Base-by-base conservation (phyloP, 2,113 vertebrate genomes). In the Chaetodon auriga region DNA sequence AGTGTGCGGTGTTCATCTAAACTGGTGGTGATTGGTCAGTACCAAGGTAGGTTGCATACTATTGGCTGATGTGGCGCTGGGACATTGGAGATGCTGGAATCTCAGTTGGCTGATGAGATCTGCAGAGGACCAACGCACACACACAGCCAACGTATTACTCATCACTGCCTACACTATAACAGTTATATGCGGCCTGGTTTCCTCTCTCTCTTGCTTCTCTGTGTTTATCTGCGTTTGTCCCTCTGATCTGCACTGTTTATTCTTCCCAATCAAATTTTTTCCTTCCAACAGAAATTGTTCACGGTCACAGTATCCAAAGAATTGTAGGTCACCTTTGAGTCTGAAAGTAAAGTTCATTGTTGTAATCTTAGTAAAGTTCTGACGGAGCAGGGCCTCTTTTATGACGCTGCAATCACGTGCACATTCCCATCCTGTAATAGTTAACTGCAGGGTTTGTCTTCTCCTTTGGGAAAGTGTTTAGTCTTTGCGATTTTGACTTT, bases 41-140 rank as follows among this genome's bases (percentile, higher is more conserved):
- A 0, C 13, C 48, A 5, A 36, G 11, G 12, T 8, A 9, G 54
- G n/a, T 30, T 0, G 0, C 35, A 13, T 21, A 0, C 65, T 15
- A 79, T 83, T 90, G 88, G 86, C n/a, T 80, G 77, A 14, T 3
- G 10, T 23, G 35, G 68, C 13, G 2, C 36, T 4, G 21, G 30
- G 69, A 85, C 81, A 81, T 74, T 1, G n/a, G 71, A 83, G 85
- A 77, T 71, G 71, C 78, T 80, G 86, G 51, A 85, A 6, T 85
- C 69, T 69, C 53, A 81, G 84, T 16, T 61, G 62, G 72, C 7
- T 91, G 81, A 90, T 83, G 88, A 81, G 85, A 87, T 83, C 76
- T 77, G 65, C 87, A 93, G 81, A 83, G 21, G 53, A 80, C n/a
- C 30, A 66, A 57, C 23, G 58, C 66, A 30, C 71, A 64, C 68